These are phyloP conservation scores for Phalanger gymnotis DNA, from an alignment of 2,797 vertebrate species.

Conservation along the genomic window DNA sequence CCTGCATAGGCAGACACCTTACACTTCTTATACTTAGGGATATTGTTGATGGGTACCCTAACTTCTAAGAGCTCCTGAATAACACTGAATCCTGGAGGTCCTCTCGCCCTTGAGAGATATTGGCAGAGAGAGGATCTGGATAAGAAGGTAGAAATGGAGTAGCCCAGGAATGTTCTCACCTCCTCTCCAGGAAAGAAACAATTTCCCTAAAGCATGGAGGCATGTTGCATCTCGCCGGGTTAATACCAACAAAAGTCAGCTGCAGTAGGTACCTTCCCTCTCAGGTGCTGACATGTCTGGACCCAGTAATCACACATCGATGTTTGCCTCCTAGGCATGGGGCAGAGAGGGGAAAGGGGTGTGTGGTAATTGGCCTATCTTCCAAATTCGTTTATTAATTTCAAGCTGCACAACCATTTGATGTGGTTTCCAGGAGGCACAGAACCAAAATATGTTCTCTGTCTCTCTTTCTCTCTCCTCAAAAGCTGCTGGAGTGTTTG, in stretches of 20 bases:
- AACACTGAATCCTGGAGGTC: not conserved
- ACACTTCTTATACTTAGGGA: not conserved
- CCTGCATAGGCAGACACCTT: not conserved
- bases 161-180: slow-evolving; percentile 66
- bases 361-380: slow-evolving; percentile 75
- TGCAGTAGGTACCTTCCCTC: slow-evolving; percentile 61
- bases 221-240: slow-evolving; percentile 73
- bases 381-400: slow-evolving; percentile 75
- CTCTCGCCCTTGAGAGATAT: not conserved
- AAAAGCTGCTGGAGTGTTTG: not conserved
- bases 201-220: slow-evolving; percentile 71
- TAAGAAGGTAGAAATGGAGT: slow-evolving; percentile 48
- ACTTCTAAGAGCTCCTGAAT: not conserved
- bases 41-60: not conserved
- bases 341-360: slow-evolving; percentile 12
- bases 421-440: slow-evolving; percentile 74
- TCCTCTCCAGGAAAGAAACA: slow-evolving; percentile 72
- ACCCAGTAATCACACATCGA: slow-evolving; percentile 62
- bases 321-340: slow-evolving; percentile 49
- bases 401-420: slow-evolving; percentile 65
- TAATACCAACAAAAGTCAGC: slow-evolving; percentile 76
- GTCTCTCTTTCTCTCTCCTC: not conserved
- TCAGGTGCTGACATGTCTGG: slow-evolving; percentile 67
- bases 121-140: not conserved
- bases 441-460: slow-evolving; percentile 18